A percentile compares a stretch with the other conserved stretches of the same genome.
phyloP scores from a whole-genome alignment of 1,140 invertebrate species.

The Zaprionus camerounensis region DNA sequence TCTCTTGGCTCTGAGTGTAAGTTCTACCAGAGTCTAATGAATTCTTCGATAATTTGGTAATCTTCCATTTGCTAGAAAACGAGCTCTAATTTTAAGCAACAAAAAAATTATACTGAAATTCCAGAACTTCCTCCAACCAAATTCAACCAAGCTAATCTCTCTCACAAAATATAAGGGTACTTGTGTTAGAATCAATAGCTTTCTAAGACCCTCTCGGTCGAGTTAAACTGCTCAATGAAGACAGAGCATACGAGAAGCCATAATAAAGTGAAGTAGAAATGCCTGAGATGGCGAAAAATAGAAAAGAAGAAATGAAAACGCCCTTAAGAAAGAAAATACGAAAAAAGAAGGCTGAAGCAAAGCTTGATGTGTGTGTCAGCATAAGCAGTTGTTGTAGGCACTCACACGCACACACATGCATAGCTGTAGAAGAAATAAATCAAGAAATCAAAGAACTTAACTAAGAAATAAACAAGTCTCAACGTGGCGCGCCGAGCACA shows the following conservation, averaged over 20 bases:
- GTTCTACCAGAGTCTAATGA: not conserved
- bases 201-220: not conserved
- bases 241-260: conserved; percentile 29
- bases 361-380: conserved; percentile 46
- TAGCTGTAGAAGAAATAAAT: conserved; percentile 40
- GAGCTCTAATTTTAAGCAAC: not conserved
- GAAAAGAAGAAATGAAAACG: conserved; percentile 3
- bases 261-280: conserved; percentile 13
- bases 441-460: conserved; percentile 65
- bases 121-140: too few species aligned
- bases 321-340: conserved; percentile 5
- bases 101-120: too few species aligned
- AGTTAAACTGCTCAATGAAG: not conserved
- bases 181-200: not conserved
- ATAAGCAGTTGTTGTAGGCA: conserved; percentile 24
- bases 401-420: conserved; percentile 9
- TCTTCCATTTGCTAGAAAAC: not conserved
- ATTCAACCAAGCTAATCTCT: not conserved
- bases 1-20: not conserved
- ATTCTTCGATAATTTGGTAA: not conserved
- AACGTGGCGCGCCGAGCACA: conserved; percentile 24
- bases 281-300: conserved; percentile 23
- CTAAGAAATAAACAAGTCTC: conserved; percentile 51
- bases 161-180: not conserved
- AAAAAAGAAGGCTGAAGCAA: conserved; percentile 7